Evolutionary conservation across 2,888 invertebrate genomes (phyloP), one percentile per base, ranked within the genome.

Genomic region (Graphium colonna): DNA sequence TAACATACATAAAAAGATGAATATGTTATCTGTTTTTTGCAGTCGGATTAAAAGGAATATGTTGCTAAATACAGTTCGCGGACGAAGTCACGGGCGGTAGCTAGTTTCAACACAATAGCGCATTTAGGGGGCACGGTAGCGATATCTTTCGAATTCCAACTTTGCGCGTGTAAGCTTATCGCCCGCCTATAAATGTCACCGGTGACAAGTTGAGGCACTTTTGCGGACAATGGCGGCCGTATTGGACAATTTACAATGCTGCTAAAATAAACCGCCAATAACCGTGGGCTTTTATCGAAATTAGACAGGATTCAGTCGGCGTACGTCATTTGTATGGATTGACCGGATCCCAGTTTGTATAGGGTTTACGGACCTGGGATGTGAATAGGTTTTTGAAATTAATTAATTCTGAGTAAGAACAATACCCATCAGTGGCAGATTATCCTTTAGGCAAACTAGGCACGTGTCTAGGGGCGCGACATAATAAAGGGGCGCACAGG

Each of bases 161-260:
- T 31, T 7, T 10, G 36, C 16, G 36, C 16, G 16, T 12, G 53
- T 53, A 44, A 48, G 48, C 42, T 53, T 53, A 53, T 49, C 53
- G 48, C 21, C 10, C 5, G 28, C 43, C 38, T 31, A 53, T 53
- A 53, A 53, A 53, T 48, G 53, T 53, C 53, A 53, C 36, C 12
- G 26, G 21, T 53, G 53, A 53, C 53, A 53, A 48, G 52, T 52
- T 48, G 39, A 43, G 26, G 38, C 43, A 43, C 48, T 13, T 47
- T 49, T 17, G 52, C 18, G 28, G 48, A 48, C 48, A 53, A 48
- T 42, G 31, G 38, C 47, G 36, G 40, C 42, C 17, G n/a, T 43
- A 43, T 53, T 43, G 47, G 41, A 31, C 48, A 44, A 53, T 53
- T 53, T 53, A 53, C 39, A 44, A 31, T 44, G 48, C 53, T 26